A percentile compares a stretch with the other conserved stretches of the same genome.
Evolutionary conservation across 2,797 vertebrate genomes (phyloP).

Genomic region (Luscinia megarhynchos): DNA sequence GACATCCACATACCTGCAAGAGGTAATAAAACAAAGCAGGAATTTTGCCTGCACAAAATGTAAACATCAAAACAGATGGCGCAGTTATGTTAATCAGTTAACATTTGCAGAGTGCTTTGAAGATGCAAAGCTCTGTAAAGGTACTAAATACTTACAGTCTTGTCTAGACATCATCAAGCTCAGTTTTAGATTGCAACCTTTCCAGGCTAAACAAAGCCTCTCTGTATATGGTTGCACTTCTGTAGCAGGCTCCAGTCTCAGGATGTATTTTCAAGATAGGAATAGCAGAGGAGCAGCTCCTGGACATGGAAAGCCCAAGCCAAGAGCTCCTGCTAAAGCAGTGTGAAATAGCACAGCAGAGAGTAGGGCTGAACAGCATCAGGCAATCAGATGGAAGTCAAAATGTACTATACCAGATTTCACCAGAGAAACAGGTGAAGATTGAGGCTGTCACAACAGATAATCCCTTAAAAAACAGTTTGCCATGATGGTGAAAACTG

Average conservation of each 20-base stretch:
- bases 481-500: not conserved
- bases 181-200: constrained; percentile 41
- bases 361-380: not conserved
- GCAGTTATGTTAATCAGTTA: constrained; percentile 60
- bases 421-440: not conserved
- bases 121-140: constrained; percentile 51
- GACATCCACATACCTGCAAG: constrained; percentile 63
- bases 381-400: not conserved
- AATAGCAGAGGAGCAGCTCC: not conserved
- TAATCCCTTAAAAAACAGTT: not conserved
- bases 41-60: constrained; percentile 57
- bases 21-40: constrained; percentile 59
- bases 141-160: constrained; percentile 57
- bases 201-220: constrained; percentile 14
- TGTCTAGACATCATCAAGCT: constrained; percentile 66
- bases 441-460: not conserved
- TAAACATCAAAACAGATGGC: constrained; percentile 66
- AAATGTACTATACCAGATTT: not conserved
- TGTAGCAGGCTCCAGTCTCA: not conserved
- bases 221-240: not conserved
- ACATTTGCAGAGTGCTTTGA: constrained; percentile 53
- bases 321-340: not conserved
- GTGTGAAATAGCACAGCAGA: not conserved
- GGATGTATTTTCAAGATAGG: not conserved
- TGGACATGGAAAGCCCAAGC: not conserved